These are phyloP conservation scores for Halichoeres trimaculatus DNA, from an alignment of 2,113 vertebrate species.

Conservation along the genomic window DNA sequence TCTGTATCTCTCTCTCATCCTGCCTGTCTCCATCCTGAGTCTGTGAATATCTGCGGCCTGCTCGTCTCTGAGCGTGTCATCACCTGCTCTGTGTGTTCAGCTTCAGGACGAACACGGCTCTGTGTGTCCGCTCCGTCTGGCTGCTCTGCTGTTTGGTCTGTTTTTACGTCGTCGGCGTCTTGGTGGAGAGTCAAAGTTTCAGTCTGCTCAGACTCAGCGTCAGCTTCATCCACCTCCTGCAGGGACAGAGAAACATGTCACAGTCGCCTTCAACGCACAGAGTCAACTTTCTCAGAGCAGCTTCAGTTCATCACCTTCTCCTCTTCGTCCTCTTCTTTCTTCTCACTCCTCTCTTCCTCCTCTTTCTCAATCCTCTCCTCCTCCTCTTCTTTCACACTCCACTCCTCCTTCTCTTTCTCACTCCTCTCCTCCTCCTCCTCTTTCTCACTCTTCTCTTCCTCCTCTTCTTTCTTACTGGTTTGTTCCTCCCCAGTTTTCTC, in stretches of 20 bases:
- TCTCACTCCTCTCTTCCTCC: conserved; percentile 18
- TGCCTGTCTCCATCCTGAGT: background rate
- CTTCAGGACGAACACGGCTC: conserved; percentile 1
- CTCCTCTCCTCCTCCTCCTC: conserved; percentile 29
- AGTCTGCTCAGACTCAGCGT: conserved; percentile 22
- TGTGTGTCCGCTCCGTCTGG: conserved; percentile 2
- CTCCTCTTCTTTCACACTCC: conserved; percentile 16
- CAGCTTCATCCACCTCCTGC: conserved; percentile 39
- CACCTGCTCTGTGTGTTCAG: conserved; percentile 55
- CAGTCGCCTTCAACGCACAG: too few species aligned
- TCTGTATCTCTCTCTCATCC: background rate
- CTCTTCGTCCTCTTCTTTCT: conserved; percentile 27
- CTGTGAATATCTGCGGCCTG: background rate
- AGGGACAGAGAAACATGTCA: conserved; percentile 14
- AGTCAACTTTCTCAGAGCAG: too few species aligned
- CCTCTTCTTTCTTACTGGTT: background rate
- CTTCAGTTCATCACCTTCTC: conserved; percentile 43
- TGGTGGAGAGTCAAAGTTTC: background rate
- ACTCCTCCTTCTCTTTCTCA: conserved; percentile 26
- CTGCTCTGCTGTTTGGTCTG: conserved; percentile 31
- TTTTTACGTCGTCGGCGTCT: conserved; percentile 27
- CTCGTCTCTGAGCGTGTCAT: too few species aligned
- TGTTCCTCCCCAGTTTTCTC: conserved; percentile 23
- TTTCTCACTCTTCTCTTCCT: conserved; percentile 11
- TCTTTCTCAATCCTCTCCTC: conserved; percentile 6